These are phyloP conservation scores for Psilanteris sp. DNA, from an alignment of 1,140 invertebrate species.

Conservation along the genomic window DNA sequence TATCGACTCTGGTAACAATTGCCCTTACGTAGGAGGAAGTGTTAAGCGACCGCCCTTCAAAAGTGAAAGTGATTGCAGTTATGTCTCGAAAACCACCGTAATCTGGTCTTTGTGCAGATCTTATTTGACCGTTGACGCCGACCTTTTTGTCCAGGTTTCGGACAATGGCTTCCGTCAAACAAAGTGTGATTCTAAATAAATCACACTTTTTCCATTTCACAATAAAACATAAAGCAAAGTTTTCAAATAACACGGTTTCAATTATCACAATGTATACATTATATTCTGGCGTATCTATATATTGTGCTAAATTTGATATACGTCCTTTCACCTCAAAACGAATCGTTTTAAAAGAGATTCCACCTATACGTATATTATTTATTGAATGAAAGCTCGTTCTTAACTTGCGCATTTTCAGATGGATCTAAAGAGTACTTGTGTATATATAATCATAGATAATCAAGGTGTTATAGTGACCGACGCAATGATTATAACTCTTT, in stretches of 20 bases:
- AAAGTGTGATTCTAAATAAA: conserved; percentile 6
- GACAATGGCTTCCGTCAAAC: too few relatives aligned
- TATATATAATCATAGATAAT: conserved; percentile 59
- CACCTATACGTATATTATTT: conserved; percentile 51
- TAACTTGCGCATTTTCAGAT: conserved; percentile 14
- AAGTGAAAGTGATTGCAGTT: conserved; percentile 44
- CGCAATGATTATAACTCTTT: conserved; percentile 54
- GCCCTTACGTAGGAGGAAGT: conserved; percentile 36
- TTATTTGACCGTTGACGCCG: conserved; percentile 1
- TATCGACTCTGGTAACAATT: conserved; percentile 33
- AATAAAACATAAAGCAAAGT: too few relatives aligned
- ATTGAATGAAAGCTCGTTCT: conserved; percentile 35
- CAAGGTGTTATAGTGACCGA: conserved; percentile 39
- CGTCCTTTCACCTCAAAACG: too few relatives aligned
- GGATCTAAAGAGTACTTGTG: conserved; percentile 39
- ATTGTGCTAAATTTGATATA: too few relatives aligned
- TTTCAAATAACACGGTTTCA: too few relatives aligned
- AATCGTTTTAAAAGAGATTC: too few relatives aligned
- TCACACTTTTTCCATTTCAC: too few relatives aligned
- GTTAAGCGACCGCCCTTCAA: conserved; percentile 30
- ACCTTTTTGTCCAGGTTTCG: conserved; percentile 1
- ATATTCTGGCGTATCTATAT: too few relatives aligned
- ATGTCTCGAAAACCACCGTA: conserved; percentile 18
- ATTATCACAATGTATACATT: too few relatives aligned
- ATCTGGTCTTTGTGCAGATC: conserved; percentile 21